Evolutionary conservation across 1,140 invertebrate species (phyloP).

Genomic region (Eumeta japonica): DNA sequence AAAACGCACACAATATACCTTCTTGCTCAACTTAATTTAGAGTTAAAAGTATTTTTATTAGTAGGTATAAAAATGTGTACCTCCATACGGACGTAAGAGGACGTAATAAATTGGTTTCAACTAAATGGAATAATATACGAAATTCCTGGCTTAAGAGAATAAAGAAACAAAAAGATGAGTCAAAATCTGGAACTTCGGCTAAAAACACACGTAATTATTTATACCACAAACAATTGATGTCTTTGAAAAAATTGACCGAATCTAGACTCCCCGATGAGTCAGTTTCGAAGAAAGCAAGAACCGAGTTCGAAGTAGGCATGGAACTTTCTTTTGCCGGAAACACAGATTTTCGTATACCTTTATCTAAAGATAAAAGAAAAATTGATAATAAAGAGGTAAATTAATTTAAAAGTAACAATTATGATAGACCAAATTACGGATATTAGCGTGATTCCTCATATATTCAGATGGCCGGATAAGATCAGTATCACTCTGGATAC

Average conservation of each 20-base stretch:
- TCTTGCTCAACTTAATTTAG: too few species aligned
- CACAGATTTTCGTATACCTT: conserved; percentile 15
- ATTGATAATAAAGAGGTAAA: too few species aligned
- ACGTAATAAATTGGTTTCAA: too few species aligned
- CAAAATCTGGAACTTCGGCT: conserved; percentile 14
- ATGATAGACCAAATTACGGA: conserved; percentile 18
- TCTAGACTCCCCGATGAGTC: conserved; percentile 11
- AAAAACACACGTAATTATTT: too few species aligned
- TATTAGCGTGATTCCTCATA: conserved; percentile 16
- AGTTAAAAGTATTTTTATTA: too few species aligned
- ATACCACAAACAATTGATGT: conserved; percentile 17
- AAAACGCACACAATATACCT: too few species aligned
- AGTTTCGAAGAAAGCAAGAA: conserved; percentile 16
- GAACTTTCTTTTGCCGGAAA: too few species aligned
- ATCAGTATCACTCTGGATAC: conserved; percentile 18
- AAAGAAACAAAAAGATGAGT: conserved; percentile 15
- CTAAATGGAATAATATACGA: conserved; percentile 18
- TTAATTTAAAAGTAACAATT: conserved; percentile 16
- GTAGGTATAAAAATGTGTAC: too few species aligned
- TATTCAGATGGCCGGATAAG: conserved; percentile 14
- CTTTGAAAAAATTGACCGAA: conserved; percentile 15
- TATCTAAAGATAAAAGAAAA: too few species aligned
- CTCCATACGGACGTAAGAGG: too few species aligned
- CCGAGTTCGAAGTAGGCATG: conserved; percentile 16
- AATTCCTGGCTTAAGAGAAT: conserved; percentile 17